Conservation (phyloP, 2,888 invertebrate species). For the Eutolmus rufibarbis region DNA sequence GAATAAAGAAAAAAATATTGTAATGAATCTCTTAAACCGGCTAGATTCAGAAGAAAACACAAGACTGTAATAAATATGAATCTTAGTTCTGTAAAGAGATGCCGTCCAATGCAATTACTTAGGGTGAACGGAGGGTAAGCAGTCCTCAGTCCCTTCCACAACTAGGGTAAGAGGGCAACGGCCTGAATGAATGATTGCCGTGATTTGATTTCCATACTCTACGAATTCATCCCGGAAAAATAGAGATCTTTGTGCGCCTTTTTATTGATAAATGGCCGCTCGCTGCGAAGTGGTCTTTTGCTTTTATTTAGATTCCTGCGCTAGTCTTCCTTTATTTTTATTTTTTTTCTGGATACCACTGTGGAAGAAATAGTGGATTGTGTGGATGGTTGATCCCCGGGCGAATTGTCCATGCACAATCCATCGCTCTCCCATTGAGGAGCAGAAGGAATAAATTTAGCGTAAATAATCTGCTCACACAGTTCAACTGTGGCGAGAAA, state of each 20-base stretch:
- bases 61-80: neutral
- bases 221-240: neutral
- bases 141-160: neutral
- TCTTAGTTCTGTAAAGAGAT: neutral
- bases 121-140: neutral
- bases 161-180: neutral
- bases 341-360: neutral
- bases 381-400: neutral
- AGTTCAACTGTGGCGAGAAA: conserved; percentile 1
- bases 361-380: neutral
- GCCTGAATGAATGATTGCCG: conserved; percentile 10
- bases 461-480: conserved; percentile 13
- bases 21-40: neutral
- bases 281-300: neutral
- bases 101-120: neutral
- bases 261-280: conserved; percentile 18
- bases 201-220: conserved; percentile 17
- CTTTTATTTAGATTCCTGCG: conserved; percentile 1
- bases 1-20: neutral
- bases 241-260: neutral
- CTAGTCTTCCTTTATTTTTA: neutral
- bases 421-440: conserved; percentile 5
- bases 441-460: conserved; percentile 30
- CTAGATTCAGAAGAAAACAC: neutral
- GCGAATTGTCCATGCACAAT: conserved; percentile 16